phyloP scores from a whole-genome alignment of 2,113 vertebrate species.

The Tragulus kanchil region DNA sequence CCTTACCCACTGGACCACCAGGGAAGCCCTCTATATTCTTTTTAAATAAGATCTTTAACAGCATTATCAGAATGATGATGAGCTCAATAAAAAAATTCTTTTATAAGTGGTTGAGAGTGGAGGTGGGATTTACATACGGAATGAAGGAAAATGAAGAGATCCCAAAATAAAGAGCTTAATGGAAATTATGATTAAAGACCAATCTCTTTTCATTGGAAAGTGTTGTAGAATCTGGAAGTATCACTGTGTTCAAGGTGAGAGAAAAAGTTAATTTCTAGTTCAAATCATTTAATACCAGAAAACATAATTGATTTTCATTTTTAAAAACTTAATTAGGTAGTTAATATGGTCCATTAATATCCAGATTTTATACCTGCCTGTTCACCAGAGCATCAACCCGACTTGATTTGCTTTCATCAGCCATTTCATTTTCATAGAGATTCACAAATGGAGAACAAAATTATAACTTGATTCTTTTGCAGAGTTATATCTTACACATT shows the following conservation, averaged over 20 bases:
- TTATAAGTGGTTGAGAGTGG: not conserved
- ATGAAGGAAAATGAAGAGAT: not conserved
- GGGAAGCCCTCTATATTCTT: not conserved
- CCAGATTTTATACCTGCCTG: conserved; percentile 12
- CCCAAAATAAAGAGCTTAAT: not conserved
- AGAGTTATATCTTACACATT: not conserved
- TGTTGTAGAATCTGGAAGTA: not conserved
- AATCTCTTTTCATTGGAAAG: conserved; percentile 5
- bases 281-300: conserved; percentile 47
- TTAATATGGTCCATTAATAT: conserved; percentile 28
- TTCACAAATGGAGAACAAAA: conserved; percentile 34
- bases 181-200: not conserved
- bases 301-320: conserved; percentile 59
- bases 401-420: not conserved
- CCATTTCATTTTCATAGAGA: conserved; percentile 33
- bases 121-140: not conserved
- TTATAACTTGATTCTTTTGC: not conserved
- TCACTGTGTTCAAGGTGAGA: conserved; percentile 19
- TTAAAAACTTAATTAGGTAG: conserved; percentile 31
- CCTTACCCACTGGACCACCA: too few relatives aligned
- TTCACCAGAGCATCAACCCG: not conserved
- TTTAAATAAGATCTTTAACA: not conserved
- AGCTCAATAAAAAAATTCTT: not conserved
- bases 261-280: conserved; percentile 26
- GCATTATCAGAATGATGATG: not conserved